phyloP scores from a whole-genome alignment of 2,113 vertebrate genomes.

The Cairina moschata region DNA sequence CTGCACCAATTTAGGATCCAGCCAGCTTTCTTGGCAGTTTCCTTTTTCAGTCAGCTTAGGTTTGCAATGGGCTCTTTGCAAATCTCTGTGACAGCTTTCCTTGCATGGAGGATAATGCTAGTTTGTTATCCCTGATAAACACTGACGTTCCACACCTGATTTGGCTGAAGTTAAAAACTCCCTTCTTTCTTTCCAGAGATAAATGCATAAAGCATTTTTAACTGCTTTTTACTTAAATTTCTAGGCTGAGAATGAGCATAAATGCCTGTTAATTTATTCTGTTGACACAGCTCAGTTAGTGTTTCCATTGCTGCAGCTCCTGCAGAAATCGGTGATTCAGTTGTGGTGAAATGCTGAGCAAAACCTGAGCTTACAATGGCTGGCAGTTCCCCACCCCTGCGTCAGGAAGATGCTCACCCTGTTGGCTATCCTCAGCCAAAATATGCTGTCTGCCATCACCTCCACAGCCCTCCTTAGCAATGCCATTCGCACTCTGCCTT shows the following conservation, averaged over 20 bases:
- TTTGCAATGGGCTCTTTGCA: not conserved
- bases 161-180: not conserved
- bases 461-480: not conserved
- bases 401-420: not conserved
- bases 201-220: not conserved
- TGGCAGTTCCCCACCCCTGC: not conserved
- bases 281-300: not conserved
- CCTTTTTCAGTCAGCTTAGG: not conserved
- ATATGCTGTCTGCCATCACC: not conserved
- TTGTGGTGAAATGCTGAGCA: not conserved
- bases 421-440: not conserved
- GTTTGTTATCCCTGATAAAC: not conserved
- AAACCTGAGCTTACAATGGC: not conserved
- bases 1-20: not conserved
- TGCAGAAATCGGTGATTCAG: not conserved
- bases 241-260: not conserved
- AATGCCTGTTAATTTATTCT: not conserved
- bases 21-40: not conserved
- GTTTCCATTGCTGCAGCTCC: not conserved
- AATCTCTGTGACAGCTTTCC: not conserved
- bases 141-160: accelerated
- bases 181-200: not conserved
- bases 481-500: not conserved
- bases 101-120: not conserved
- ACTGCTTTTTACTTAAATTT: not conserved